A percentile compares a stretch with the other conserved stretches of the same genome.
Evolutionary conservation across 1,140 invertebrate species (phyloP).

Genomic region (Drosophila truncata): DNA sequence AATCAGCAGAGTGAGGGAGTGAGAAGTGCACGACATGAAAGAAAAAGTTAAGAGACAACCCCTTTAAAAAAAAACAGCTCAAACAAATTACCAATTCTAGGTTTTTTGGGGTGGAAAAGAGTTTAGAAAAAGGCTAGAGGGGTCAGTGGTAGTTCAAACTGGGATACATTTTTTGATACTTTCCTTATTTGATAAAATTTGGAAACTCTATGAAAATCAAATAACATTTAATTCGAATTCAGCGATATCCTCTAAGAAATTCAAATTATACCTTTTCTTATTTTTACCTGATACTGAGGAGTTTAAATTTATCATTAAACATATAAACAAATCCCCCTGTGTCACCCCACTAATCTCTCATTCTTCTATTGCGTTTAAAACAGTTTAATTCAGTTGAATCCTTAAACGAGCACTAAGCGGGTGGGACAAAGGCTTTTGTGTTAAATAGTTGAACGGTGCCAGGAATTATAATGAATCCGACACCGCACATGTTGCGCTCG

Average conservation of each 20-base stretch:
- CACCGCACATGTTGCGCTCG: slow-evolving; percentile 49
- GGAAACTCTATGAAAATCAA: too few species aligned
- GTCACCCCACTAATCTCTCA: too few species aligned
- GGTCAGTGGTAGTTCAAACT: background rate
- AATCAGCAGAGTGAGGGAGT: slow-evolving; percentile 3
- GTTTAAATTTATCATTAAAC: too few species aligned
- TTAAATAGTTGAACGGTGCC: slow-evolving; percentile 59
- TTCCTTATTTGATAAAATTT: too few species aligned
- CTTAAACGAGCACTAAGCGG: slow-evolving; percentile 39
- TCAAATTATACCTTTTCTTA: background rate
- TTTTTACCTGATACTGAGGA: too few species aligned
- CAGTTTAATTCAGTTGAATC: slow-evolving; percentile 59
- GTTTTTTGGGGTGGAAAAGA: slow-evolving; percentile 16
- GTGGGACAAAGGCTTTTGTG: slow-evolving; percentile 49
- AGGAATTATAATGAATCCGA: slow-evolving; percentile 61
- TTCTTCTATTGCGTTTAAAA: slow-evolving; percentile 6
- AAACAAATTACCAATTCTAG: slow-evolving; percentile 54
- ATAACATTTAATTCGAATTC: background rate
- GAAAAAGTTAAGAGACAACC: slow-evolving; percentile 9
- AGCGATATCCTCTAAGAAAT: background rate
- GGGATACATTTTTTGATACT: background rate
- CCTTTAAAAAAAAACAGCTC: slow-evolving; percentile 23
- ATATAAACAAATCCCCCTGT: background rate
- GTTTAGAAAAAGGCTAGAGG: background rate
- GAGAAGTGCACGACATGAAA: slow-evolving; percentile 17